Percentiles rank a stretch among this genome's conserved stretches.
These are phyloP conservation scores for Thamnophis sirtalis DNA, from an alignment of 2,113 vertebrate species.

Conservation along the genomic window DNA sequence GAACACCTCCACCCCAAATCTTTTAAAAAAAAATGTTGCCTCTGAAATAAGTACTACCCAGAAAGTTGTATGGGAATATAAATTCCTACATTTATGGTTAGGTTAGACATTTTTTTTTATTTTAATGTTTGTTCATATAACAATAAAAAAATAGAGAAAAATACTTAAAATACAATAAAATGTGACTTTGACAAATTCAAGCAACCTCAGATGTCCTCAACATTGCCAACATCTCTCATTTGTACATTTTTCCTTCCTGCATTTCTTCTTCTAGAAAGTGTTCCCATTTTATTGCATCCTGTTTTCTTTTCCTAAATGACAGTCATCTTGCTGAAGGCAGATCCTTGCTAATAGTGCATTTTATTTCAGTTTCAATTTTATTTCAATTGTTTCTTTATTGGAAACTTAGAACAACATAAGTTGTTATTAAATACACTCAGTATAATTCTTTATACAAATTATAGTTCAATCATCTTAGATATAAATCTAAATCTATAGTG, in stretches of 20 bases:
- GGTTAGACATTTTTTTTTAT: background rate
- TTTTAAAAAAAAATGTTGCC: background rate
- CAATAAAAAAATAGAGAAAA: background rate
- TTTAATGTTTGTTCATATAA: background rate
- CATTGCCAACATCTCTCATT: background rate
- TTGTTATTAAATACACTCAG: background rate
- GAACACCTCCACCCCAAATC: background rate
- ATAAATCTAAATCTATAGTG: background rate
- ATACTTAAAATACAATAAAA: background rate
- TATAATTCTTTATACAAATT: background rate
- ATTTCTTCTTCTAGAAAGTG: background rate
- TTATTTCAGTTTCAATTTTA: background rate
- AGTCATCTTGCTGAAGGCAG: background rate
- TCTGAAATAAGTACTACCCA: background rate
- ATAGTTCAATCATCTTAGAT: background rate
- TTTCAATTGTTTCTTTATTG: background rate
- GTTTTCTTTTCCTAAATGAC: background rate
- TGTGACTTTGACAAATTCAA: background rate
- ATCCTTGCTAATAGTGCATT: background rate
- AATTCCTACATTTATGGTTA: background rate
- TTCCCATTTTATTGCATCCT: background rate
- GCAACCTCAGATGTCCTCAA: background rate
- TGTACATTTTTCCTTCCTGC: background rate
- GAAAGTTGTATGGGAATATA: background rate
- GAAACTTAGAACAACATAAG: background rate